Evolutionary conservation across 1,140 invertebrate species (phyloP), one percentile per base, ranked within the genome.

Genomic region (Ectropis grisescens): DNA sequence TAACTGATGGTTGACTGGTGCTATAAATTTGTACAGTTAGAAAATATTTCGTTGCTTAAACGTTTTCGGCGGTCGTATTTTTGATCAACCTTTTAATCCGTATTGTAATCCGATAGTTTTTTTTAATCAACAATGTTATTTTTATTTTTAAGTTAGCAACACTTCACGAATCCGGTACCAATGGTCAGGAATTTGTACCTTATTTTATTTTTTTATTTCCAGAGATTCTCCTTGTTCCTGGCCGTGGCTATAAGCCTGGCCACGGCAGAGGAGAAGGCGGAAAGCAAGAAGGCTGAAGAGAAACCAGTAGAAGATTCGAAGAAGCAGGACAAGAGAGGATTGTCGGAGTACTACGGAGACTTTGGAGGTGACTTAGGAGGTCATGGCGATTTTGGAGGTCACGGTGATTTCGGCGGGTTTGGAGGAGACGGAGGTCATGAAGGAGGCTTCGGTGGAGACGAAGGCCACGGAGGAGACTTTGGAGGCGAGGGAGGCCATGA

Each of bases 281-380:
- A 85, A 37, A 80, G 83, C 42, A 72, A 71, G 27, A 82, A 83
- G 67, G 75, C 82, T 55, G 79, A 83, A 67, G 58, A 72, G 14
- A 78, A 41, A 52, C 49, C 55, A 38, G 60, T 62, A 35, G 66
- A 70, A 47, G 79, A 78, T 37, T 80, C 83, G 33, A 89, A 88
- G 43, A 87, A 86, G 40, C 87, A 89, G 49, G 86, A 88, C 33
- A 90, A 90, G 56, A 83, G 89, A 40, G 88, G 88, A 10, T 70
- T 89, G 13, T 84, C 84, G 23, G 83, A 85, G 16, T 82, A 84
- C 50, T 83, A 80, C 40, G 82, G 81, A 26, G 78, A 82, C 29
- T 50, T 52, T 13, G 68, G 64, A 19, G 16, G 16, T 19, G 81
- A 83, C 60, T 28, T 33, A 8, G 43, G 37, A 29, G 37, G 23